phyloP scores from a whole-genome alignment of 2,888 invertebrate species.

The Uloborus plumipes region DNA sequence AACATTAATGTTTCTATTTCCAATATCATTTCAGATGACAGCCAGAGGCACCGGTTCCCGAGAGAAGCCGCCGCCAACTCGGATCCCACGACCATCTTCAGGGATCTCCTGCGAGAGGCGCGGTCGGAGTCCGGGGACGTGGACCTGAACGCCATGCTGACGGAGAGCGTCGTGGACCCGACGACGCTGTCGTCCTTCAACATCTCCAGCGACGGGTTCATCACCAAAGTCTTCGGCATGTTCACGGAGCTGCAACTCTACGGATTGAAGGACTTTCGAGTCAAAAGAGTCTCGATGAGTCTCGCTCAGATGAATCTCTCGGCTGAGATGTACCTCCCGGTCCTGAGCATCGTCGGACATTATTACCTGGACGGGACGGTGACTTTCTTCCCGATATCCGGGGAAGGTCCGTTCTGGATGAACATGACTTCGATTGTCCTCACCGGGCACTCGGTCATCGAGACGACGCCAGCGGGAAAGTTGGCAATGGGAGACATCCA shows the following conservation, averaged over 20 bases:
- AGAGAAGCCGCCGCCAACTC: constrained; percentile 3
- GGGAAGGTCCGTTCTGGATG: constrained; percentile 83
- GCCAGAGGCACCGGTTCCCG: neutral
- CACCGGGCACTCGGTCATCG: constrained; percentile 79
- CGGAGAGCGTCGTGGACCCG: constrained; percentile 80
- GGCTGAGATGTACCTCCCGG: constrained; percentile 63
- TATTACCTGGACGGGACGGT: constrained; percentile 76
- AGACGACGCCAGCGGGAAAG: constrained; percentile 81
- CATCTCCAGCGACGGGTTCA: constrained; percentile 74
- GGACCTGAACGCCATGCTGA: constrained; percentile 52
- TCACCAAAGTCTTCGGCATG: constrained; percentile 79
- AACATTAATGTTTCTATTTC: too few species aligned
- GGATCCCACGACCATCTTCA: constrained; percentile 21
- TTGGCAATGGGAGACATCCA: constrained; percentile 83
- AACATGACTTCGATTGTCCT: constrained; percentile 80
- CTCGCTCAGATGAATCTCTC: constrained; percentile 81
- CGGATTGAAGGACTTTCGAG: constrained; percentile 84
- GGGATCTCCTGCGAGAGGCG: constrained; percentile 41
- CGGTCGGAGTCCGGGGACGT: constrained; percentile 53
- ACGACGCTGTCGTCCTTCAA: constrained; percentile 82
- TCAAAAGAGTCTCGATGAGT: constrained; percentile 80
- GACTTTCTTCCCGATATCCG: constrained; percentile 79
- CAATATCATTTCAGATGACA: neutral
- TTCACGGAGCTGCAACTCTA: constrained; percentile 81
- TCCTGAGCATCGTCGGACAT: constrained; percentile 75